phyloP scores from a whole-genome alignment of 2,888 invertebrate genomes.

The Branchellion lobata region DNA sequence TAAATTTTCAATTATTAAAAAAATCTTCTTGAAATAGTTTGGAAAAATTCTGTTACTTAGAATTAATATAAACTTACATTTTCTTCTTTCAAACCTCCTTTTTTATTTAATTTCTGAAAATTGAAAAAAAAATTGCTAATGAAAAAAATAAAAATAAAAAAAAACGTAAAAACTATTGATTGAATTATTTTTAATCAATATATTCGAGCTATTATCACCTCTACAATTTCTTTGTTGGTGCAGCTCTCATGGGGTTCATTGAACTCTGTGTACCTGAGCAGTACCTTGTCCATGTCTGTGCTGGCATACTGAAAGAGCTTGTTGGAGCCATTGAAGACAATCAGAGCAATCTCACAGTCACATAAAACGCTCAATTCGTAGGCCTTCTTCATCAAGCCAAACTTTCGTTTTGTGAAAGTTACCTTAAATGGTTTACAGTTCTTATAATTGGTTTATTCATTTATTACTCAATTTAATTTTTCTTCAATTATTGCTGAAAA shows the following conservation, averaged over 20 bases:
- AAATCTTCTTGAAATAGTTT: conserved; percentile 19
- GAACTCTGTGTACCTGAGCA: conserved; percentile 39
- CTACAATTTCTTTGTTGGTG: conserved; percentile 41
- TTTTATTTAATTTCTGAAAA: conserved; percentile 31
- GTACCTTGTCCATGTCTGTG: conserved; percentile 43
- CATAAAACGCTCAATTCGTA: conserved; percentile 98
- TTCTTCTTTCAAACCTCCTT: conserved; percentile 36
- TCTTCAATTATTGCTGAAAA: conserved; percentile 2
- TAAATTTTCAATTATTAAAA: neutral
- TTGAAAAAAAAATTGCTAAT: neutral
- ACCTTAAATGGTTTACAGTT: conserved; percentile 71
- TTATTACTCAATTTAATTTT: neutral
- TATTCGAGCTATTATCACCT: conserved; percentile 20
- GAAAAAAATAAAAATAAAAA: neutral
- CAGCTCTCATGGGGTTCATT: conserved; percentile 40
- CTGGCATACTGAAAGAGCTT: conserved; percentile 44
- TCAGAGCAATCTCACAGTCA: conserved; percentile 98
- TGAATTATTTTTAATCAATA: neutral
- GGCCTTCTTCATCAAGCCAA: conserved; percentile 99
- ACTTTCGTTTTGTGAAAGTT: conserved; percentile 99
- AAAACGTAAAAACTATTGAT: neutral
- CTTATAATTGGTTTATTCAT: neutral
- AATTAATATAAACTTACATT: conserved; percentile 11
- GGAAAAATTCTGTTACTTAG: neutral
- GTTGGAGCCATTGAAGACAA: conserved; percentile 68